phyloP scores from a whole-genome alignment of 2,797 vertebrate genomes.

The Coluber constrictor region DNA sequence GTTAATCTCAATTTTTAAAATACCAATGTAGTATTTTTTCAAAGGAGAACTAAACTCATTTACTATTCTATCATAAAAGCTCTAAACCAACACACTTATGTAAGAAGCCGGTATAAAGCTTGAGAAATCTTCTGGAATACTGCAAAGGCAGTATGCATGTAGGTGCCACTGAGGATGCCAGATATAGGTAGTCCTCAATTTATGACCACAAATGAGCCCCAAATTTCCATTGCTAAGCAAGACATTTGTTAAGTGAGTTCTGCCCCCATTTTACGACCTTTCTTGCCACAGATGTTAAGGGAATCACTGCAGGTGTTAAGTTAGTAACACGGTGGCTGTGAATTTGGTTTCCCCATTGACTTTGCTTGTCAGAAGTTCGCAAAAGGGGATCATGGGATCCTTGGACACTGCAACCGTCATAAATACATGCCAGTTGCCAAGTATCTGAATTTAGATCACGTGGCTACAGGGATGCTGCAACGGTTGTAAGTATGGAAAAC shows the following conservation, averaged over 20 bases:
- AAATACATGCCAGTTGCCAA: not conserved
- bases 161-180: not conserved
- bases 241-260: not conserved
- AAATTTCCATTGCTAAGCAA: not conserved
- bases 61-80: not conserved
- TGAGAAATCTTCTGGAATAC: not conserved
- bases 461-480: not conserved
- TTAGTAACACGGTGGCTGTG: not conserved
- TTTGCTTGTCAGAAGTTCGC: not conserved
- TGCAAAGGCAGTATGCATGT: not conserved
- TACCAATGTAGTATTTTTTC: not conserved
- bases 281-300: not conserved
- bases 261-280: not conserved
- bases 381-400: not conserved
- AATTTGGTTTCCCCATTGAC: not conserved
- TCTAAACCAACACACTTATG: not conserved
- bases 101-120: not conserved
- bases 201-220: not conserved
- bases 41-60: not conserved
- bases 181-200: not conserved
- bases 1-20: not conserved
- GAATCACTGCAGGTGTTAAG: not conserved
- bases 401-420: not conserved
- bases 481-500: not conserved
- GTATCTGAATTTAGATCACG: not conserved